These are phyloP conservation scores for Dasyprocta punctata DNA, from an alignment of 2,113 vertebrate genomes.

Conservation along the genomic window DNA sequence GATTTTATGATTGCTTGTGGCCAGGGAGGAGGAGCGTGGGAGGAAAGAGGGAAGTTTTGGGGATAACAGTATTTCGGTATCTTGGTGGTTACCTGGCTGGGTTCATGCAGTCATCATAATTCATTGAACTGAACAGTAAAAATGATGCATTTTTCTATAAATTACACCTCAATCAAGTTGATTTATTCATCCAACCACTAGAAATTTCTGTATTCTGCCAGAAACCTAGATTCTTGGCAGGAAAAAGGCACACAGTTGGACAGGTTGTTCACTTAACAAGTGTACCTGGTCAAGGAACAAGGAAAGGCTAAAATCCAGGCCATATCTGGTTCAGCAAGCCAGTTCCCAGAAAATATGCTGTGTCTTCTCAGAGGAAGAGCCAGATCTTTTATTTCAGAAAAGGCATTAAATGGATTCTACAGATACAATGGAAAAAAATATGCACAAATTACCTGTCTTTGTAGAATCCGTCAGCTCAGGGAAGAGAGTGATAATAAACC, in stretches of 20 bases:
- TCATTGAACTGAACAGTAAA: neutral
- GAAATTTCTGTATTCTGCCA: neutral
- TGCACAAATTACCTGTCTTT: neutral
- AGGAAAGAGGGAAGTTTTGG: neutral
- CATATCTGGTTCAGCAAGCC: neutral
- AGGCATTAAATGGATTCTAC: neutral
- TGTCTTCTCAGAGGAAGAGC: neutral
- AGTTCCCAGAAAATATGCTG: neutral
- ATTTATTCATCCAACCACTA: neutral
- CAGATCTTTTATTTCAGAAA: neutral
- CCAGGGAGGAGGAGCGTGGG: rapidly evolving
- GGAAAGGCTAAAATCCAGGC: neutral
- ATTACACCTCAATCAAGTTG: slow-evolving; percentile 2
- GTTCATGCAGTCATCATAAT: neutral
- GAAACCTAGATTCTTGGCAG: neutral
- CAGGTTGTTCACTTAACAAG: neutral
- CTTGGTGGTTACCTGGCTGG: neutral
- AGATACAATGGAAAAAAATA: neutral
- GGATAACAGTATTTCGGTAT: neutral
- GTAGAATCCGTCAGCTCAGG: neutral
- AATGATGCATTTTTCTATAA: slow-evolving; percentile 35
- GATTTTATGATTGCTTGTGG: neutral
- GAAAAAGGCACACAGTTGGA: neutral
- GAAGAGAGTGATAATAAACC: neutral
- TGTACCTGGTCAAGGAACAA: neutral